A percentile compares a stretch with the other conserved stretches of the same genome.
phyloP scores from a whole-genome alignment of 2,113 vertebrate species.

The Sceloporus undulatus region DNA sequence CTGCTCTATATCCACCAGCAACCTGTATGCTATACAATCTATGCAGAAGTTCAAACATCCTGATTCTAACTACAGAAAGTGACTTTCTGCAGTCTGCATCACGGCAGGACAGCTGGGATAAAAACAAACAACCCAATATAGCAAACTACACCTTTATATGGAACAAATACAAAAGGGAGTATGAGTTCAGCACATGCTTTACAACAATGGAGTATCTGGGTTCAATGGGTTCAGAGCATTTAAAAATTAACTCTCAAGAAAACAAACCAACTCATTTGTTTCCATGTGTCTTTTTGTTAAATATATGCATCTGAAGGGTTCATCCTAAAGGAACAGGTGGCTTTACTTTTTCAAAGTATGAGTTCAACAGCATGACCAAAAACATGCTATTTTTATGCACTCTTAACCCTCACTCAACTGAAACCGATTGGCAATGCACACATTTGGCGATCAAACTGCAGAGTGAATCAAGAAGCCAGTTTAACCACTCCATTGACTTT shows the following conservation, averaged over 20 bases:
- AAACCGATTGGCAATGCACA: background rate
- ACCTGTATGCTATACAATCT: background rate
- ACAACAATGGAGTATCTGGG: background rate
- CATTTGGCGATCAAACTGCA: rapidly evolving
- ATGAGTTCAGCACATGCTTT: background rate
- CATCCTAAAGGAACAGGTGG: background rate
- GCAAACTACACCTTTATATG: background rate
- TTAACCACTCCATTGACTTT: background rate
- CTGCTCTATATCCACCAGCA: background rate
- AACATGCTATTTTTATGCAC: rapidly evolving
- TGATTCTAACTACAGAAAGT: background rate
- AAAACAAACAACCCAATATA: background rate
- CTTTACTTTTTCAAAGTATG: background rate
- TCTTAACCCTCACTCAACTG: background rate
- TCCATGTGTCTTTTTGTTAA: background rate
- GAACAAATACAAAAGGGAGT: background rate
- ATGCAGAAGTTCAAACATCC: background rate
- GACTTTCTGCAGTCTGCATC: constrained; percentile 13
- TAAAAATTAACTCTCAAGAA: background rate
- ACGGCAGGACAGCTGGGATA: background rate
- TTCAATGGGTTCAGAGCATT: background rate
- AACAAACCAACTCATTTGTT: background rate
- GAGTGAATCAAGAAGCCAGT: background rate
- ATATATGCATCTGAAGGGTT: background rate
- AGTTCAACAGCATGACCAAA: background rate